phyloP scores from a whole-genome alignment of 2,888 invertebrate species.

The Cerastis leucographa region DNA sequence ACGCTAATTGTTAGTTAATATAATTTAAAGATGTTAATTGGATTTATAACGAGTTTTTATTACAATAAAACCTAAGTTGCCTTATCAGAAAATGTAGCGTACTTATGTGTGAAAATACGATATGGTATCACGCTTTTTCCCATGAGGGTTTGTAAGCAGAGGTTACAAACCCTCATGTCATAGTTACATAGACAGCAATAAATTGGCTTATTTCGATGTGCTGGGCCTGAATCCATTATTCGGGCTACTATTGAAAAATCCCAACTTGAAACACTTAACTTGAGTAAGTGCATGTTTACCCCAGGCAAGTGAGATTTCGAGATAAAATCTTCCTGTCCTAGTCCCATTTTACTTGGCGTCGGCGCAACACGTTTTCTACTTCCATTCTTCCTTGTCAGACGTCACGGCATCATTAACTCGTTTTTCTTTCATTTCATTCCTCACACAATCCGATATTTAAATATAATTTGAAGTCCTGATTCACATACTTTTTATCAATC shows the following conservation, averaged over 20 bases:
- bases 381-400: too few species aligned
- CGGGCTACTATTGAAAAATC: not conserved
- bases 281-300: too few species aligned
- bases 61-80: not conserved
- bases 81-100: not conserved
- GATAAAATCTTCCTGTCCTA: too few species aligned
- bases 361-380: too few species aligned
- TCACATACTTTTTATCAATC: too few species aligned
- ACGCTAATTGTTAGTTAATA: slow-evolving; percentile 39
- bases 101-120: not conserved
- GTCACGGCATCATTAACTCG: too few species aligned
- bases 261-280: not conserved
- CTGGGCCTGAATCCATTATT: not conserved
- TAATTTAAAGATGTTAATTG: slow-evolving; percentile 14
- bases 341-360: too few species aligned
- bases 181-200: not conserved
- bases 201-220: not conserved
- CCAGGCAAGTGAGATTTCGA: too few species aligned
- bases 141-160: not conserved
- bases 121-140: not conserved
- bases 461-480: too few species aligned
- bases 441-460: too few species aligned
- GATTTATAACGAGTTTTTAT: slow-evolving; percentile 1
- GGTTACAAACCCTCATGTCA: too few species aligned
- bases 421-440: too few species aligned